Evolutionary conservation across 2,888 invertebrate species (phyloP).

Genomic region (Drosophila borborema): DNA sequence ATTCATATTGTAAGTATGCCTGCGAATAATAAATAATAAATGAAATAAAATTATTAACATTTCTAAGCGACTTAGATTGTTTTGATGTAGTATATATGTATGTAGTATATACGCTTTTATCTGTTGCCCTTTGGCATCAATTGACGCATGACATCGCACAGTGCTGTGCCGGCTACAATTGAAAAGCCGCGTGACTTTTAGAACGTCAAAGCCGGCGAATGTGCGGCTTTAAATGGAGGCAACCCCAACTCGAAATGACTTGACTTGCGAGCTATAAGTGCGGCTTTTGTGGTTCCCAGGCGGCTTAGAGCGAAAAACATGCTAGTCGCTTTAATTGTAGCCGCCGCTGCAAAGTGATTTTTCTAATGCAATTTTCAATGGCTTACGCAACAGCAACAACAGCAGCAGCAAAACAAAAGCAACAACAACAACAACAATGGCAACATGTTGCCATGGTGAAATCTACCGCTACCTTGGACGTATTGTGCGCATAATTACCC

Average conservation of each 20-base stretch:
- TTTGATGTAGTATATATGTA: not conserved
- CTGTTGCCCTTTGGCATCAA: constrained; percentile 25
- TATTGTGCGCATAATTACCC: constrained; percentile 75
- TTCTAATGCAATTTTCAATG: constrained; percentile 77
- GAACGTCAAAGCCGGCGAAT: constrained; percentile 64
- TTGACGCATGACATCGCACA: constrained; percentile 24
- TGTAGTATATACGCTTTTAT: not conserved
- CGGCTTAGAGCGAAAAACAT: constrained; percentile 72
- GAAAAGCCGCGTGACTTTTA: constrained; percentile 60
- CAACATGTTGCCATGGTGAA: constrained; percentile 66
- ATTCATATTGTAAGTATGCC: too few relatives aligned
- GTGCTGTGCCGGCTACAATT: constrained; percentile 44
- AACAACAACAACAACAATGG: constrained; percentile 57
- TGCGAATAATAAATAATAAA: too few relatives aligned
- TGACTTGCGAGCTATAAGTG: constrained; percentile 42
- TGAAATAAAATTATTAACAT: not conserved
- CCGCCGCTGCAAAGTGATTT: constrained; percentile 71
- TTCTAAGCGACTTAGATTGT: not conserved
- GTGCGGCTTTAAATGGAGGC: constrained; percentile 54
- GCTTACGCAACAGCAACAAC: constrained; percentile 66
- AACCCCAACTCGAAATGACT: constrained; percentile 47
- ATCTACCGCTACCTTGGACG: constrained; percentile 71
- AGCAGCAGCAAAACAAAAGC: constrained; percentile 22
- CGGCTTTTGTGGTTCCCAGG: constrained; percentile 76
- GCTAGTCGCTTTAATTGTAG: constrained; percentile 79